phyloP scores from a whole-genome alignment of 2,797 vertebrate species.

The Sylvia borin region DNA sequence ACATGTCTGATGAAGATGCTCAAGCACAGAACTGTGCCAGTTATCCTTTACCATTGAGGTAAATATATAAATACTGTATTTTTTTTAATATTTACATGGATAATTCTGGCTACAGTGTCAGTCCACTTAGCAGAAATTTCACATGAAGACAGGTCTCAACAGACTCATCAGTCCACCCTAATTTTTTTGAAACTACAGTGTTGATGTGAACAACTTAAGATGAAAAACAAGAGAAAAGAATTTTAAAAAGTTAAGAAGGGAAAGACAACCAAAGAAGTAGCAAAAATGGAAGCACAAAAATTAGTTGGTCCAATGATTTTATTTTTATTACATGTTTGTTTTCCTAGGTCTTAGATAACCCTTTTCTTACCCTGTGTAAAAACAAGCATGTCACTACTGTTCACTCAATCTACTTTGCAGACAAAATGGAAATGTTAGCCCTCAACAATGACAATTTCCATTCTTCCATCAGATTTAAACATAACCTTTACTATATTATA shows the following conservation, averaged over 20 bases:
- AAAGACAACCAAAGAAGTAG: not conserved
- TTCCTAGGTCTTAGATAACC: not conserved
- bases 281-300: not conserved
- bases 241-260: fast-evolving
- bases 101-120: not conserved
- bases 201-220: not conserved
- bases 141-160: not conserved
- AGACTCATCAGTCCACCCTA: not conserved
- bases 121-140: not conserved
- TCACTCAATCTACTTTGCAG: not conserved
- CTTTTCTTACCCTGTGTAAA: not conserved
- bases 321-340: not conserved
- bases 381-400: not conserved
- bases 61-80: fast-evolving
- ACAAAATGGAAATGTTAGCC: not conserved
- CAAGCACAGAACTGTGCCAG: not conserved
- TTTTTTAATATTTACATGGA: not conserved
- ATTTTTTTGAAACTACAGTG: not conserved
- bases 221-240: not conserved
- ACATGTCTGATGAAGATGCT: not conserved
- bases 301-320: not conserved
- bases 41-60: not conserved
- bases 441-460: not conserved
- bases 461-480: not conserved
- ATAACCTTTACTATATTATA: not conserved